These are phyloP conservation scores for Sminthurides bifidus DNA, from an alignment of 1,140 invertebrate species.

Conservation along the genomic window DNA sequence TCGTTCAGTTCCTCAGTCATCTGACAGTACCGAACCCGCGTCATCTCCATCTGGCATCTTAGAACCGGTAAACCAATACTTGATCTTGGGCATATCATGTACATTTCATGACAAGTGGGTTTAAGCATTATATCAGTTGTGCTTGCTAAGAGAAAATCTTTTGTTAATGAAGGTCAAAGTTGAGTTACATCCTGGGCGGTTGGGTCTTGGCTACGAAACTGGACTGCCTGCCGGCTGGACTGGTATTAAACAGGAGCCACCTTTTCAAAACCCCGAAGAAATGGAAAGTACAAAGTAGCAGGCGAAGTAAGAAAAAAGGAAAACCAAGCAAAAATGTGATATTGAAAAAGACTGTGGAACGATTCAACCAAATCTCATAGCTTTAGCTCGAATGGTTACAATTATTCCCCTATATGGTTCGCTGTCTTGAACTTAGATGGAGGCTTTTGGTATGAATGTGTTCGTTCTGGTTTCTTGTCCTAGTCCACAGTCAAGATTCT, in stretches of 20 bases:
- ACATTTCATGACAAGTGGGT: background rate
- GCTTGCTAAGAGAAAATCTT: background rate
- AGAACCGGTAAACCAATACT: background rate
- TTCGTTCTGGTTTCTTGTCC: no score
- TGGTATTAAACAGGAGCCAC: background rate
- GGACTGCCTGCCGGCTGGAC: background rate
- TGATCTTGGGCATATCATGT: background rate
- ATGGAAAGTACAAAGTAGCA: background rate
- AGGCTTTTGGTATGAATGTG: no score
- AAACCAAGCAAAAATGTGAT: no score
- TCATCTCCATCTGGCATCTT: background rate
- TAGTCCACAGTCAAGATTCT: no score
- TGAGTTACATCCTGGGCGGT: background rate
- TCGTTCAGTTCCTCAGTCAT: slow-evolving; percentile 38
- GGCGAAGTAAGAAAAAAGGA: background rate
- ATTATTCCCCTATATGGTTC: no score
- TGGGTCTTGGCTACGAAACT: background rate
- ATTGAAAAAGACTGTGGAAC: background rate
- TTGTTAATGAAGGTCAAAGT: background rate
- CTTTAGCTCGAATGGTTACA: no score
- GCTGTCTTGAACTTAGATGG: no score
- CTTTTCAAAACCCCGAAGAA: background rate
- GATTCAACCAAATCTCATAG: no score
- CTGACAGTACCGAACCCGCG: background rate
- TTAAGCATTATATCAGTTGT: background rate